Percentiles rank a stretch among this genome's conserved stretches.
Conservation (phyloP, 2,888 invertebrate genomes). For the Alentia gelatinosa region DNA sequence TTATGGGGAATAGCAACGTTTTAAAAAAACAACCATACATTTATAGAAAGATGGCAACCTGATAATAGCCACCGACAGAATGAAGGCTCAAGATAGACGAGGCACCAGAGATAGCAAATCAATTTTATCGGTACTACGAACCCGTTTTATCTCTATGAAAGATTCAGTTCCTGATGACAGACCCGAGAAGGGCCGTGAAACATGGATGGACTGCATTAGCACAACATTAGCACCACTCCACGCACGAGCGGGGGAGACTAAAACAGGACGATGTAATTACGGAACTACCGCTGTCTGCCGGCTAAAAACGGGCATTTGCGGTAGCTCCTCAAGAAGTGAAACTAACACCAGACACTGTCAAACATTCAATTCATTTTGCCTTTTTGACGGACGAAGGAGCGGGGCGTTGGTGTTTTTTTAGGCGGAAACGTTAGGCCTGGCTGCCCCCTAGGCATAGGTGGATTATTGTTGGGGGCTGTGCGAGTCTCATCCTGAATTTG, state of each 20-base stretch:
- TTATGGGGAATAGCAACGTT: too few species aligned
- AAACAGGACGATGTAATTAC: not conserved
- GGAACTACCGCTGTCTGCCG: not conserved
- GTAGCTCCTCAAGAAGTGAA: not conserved
- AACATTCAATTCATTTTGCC: not conserved
- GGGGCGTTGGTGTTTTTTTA: not conserved
- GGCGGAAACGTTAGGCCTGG: not conserved
- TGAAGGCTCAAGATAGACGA: too few species aligned
- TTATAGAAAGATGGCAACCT: too few species aligned
- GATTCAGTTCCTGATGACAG: not conserved
- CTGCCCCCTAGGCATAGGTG: not conserved
- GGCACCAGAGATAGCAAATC: not conserved
- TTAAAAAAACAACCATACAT: too few species aligned
- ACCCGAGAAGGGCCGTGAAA: not conserved
- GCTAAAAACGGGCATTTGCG: not conserved
- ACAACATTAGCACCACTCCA: not conserved
- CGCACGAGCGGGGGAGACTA: not conserved
- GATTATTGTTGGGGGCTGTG: not conserved
- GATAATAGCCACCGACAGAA: too few species aligned
- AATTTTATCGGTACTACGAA: not conserved
- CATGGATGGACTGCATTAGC: not conserved
- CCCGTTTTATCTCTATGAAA: not conserved
- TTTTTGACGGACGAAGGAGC: not conserved
- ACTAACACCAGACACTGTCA: slow-evolving; percentile 1
- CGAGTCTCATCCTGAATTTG: not conserved